Base-by-base conservation (phyloP, 2,797 vertebrate genomes). In the Siniperca undulata region DNA sequence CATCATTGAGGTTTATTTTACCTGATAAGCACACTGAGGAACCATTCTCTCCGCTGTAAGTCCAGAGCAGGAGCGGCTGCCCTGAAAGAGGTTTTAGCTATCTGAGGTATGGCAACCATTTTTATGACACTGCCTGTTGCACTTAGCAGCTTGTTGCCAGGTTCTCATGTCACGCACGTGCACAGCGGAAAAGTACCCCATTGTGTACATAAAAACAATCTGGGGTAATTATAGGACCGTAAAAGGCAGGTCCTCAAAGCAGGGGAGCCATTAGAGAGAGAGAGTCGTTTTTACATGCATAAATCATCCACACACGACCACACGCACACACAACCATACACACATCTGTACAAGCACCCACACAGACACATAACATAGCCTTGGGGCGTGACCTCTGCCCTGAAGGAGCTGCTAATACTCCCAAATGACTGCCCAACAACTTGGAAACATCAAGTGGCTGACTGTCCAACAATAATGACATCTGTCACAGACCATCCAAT, bases 401-500 rank as follows among this genome's bases (percentile, higher is more conserved):
- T 70, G 68, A 79, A 90, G 85, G 90, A 94, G 92, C 93, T 86
- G 93, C 94, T 95, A 96, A 96, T 96, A 94, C 78, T 70, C 85
- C 86, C 85, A 94, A 94, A 95, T 95, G 90, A 94, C 93, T 92
- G 87, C 68, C 84, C 83, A 87, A 93, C 92, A 94, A 95, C 91
- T 94, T 93, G 87, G 88, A 93, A 93, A 91, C 90, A 91, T 95
- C 91, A 93, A 94, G 91, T 93, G 90, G 85, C 88, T 84, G 88
- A 92, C 90, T 89, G 92, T 89, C 92, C 88, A 88, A 92, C 89
- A 91, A 93, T 91, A 93, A 94, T 91, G 91, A 95, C 94, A 95
- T 95, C 95, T 94, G 93, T 89, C 91, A 85, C 81, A 81, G 89
- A 91, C 77, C 82, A 71, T 93, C 91, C 93, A 93, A 95, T 95